Percentiles rank a stretch among this genome's conserved stretches.
Evolutionary conservation across 2,113 vertebrate species (phyloP).

Genomic region (Cygnus buccinator): DNA sequence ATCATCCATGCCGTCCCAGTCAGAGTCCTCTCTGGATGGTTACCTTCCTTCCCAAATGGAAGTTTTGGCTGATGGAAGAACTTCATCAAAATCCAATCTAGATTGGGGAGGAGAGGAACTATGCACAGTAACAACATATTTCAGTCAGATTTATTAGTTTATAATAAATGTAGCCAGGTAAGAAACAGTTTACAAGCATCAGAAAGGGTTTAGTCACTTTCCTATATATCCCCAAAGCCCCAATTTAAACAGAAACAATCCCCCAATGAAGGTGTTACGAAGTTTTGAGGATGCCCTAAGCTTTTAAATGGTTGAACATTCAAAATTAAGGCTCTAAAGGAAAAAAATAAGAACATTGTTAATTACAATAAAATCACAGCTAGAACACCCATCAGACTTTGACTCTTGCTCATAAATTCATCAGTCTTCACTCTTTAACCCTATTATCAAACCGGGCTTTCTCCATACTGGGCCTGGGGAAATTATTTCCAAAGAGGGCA

Average conservation of each 20-base stretch:
- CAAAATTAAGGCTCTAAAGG: conserved; percentile 40
- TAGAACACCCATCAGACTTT: not conserved
- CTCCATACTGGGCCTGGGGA: not conserved
- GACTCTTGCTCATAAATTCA: not conserved
- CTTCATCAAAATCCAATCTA: not conserved
- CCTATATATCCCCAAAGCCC: not conserved
- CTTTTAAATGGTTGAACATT: conserved; percentile 4
- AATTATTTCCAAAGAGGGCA: not conserved
- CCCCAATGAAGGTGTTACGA: not conserved
- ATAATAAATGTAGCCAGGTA: not conserved
- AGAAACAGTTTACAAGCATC: conserved; percentile 14
- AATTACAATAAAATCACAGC: conserved; percentile 1
- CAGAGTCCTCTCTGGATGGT: not conserved
- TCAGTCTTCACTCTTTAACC: not conserved
- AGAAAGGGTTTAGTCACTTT: not conserved
- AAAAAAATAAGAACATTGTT: not conserved
- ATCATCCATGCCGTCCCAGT: not conserved
- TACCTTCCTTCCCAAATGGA: not conserved
- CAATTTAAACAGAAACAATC: not conserved
- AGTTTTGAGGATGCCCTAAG: not conserved
- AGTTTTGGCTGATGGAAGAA: not conserved
- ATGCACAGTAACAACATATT: not conserved
- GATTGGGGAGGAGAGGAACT: not conserved
- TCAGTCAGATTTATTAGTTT: conserved; percentile 50
- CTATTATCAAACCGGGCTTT: not conserved